Conservation (phyloP, 1,140 invertebrate species). For the Bilobella aurantiaca region DNA sequence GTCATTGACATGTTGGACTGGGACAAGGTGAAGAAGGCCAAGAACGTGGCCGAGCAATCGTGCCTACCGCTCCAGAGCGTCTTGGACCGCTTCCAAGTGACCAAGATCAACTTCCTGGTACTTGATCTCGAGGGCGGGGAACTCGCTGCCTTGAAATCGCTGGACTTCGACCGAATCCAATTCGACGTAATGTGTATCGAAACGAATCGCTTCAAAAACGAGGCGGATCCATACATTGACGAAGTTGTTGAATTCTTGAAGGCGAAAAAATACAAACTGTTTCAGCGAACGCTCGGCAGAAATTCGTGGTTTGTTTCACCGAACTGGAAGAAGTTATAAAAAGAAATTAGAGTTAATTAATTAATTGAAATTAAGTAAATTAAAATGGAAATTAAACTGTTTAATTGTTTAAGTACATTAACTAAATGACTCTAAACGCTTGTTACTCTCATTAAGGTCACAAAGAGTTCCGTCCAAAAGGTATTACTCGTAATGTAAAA, state of each 20-base stretch:
- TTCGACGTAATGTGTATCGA: conserved; percentile 4
- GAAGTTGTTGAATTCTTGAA: background rate
- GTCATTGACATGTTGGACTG: too few species aligned
- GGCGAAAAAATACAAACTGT: background rate
- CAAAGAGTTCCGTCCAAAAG: too few species aligned
- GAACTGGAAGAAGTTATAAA: background rate
- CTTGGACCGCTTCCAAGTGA: background rate
- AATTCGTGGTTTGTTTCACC: conserved; percentile 3
- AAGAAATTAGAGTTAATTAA: background rate
- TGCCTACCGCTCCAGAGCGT: background rate
- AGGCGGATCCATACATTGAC: background rate
- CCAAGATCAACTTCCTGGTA: background rate
- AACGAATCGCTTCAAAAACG: background rate
- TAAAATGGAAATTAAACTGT: too few species aligned
- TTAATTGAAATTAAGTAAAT: too few species aligned
- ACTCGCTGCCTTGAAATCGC: background rate
- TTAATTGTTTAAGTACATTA: too few species aligned
- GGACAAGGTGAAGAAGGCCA: background rate
- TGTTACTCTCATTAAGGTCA: too few species aligned
- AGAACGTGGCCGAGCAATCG: background rate
- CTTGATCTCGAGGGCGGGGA: conserved; percentile 1
- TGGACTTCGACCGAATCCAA: background rate
- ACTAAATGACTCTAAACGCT: too few species aligned
- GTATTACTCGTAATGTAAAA: too few species aligned
- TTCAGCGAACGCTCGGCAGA: background rate